Percentiles rank a stretch among this genome's conserved stretches.
These are phyloP conservation scores for Cryptus viduatorius DNA, from an alignment of 2,888 invertebrate species.

Conservation along the genomic window DNA sequence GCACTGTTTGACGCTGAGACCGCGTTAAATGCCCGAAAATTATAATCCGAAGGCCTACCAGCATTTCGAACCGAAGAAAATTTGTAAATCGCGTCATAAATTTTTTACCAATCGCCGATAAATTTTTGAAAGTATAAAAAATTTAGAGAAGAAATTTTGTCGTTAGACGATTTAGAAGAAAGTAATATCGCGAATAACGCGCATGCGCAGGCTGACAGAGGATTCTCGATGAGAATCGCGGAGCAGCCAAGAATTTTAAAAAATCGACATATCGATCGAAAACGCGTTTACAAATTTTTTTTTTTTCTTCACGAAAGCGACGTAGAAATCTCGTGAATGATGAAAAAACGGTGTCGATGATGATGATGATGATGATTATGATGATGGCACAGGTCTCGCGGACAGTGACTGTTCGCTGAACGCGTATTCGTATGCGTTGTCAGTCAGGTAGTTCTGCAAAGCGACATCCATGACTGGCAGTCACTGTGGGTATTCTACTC, in stretches of 20 bases:
- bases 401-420: slow-evolving; percentile 63
- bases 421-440: slow-evolving; percentile 61
- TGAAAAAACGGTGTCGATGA: background rate
- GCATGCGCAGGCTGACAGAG: slow-evolving; percentile 35
- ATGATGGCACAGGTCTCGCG: slow-evolving; percentile 7
- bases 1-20: slow-evolving; percentile 56
- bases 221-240: slow-evolving; percentile 21
- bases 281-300: slow-evolving; percentile 56
- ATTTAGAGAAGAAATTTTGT: background rate
- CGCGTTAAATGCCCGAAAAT: background rate
- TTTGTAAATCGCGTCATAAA: slow-evolving; percentile 52
- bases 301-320: slow-evolving; percentile 24
- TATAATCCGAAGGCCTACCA: slow-evolving; percentile 48
- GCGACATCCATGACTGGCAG: slow-evolving; percentile 58
- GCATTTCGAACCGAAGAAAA: slow-evolving; percentile 51
- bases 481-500: slow-evolving; percentile 72
- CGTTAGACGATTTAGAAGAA: background rate
- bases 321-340: background rate
- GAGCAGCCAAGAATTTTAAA: slow-evolving; percentile 65
- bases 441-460: slow-evolving; percentile 50
- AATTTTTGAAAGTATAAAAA: background rate
- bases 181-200: background rate
- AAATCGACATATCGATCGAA: slow-evolving; percentile 62
- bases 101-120: slow-evolving; percentile 49
- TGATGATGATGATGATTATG: background rate